Base-by-base conservation (phyloP, 2,113 vertebrate genomes). In the Platichthys stellatus region DNA sequence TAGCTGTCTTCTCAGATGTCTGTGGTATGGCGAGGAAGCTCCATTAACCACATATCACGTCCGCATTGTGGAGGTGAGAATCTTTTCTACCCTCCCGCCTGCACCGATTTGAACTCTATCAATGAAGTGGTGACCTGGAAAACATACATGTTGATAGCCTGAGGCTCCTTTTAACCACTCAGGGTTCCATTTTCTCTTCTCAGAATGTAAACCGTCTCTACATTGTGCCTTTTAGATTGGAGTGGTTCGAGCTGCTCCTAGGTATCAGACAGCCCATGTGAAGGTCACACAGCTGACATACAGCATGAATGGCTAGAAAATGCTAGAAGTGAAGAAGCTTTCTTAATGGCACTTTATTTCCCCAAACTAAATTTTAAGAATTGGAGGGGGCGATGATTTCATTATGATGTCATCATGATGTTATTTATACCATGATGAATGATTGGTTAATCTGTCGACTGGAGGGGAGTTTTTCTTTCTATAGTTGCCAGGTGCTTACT, bases 21-120 rank as follows among this genome's bases (percentile, higher is more conserved):
- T 72, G 23, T 70, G 64, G 76, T 83, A 57, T 69, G 76, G 81
- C 80, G 3, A 47, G 76, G 83, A 88, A 86, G 86, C 86, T 83
- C 89, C 84, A 85, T 91, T 91, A 90, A 88, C 83, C 86, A 82
- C 85, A 83, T 88, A 89, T 91, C 90, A 90, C 60, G 63, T 72
- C 79, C 35, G 72, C 79, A 90, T 84, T 92, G 88, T 91, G 72
- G 61, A 86, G 90, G 88, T 83, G 84, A 69, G 61, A 59, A 81
- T 89, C 49, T 66, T 68, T 82, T 89, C 73, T 78, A 60, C 69
- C 63, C 76, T 72, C 4, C 82, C 84, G 62, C 69, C 73, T 64
- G 76, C 54, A 28, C 69, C 35, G 80, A 84, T 78, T 78, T 92
- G 90, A 90, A 86, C 92, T 85, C 79, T 17, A 86, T 90, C 87